Evolutionary conservation across 2,113 vertebrate genomes (phyloP).

Genomic region (Psephotus haematonotus): DNA sequence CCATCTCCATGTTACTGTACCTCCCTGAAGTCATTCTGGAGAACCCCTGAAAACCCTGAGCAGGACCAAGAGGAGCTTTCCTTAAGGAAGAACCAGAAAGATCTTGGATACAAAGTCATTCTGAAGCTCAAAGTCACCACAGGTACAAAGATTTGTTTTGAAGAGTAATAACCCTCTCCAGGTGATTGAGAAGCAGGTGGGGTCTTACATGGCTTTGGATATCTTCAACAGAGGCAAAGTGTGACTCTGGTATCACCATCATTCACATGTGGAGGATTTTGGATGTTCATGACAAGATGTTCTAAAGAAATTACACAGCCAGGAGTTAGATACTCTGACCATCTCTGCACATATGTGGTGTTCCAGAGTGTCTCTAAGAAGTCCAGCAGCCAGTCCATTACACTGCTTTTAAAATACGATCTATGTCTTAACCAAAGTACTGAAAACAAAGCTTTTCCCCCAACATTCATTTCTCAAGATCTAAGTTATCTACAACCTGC

Average conservation of each 20-base stretch:
- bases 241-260: accelerated
- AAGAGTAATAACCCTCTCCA: neutral
- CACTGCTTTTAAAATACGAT: neutral
- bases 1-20: accelerated
- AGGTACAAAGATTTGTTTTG: neutral
- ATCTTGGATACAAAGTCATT: neutral
- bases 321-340: neutral
- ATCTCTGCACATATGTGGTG: neutral
- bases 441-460: neutral
- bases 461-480: neutral
- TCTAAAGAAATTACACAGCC: neutral
- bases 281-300: neutral
- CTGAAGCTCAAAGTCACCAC: neutral
- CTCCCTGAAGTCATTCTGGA: neutral
- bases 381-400: neutral
- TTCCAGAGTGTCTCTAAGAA: neutral
- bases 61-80: neutral
- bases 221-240: neutral
- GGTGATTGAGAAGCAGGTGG: neutral
- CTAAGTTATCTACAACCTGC: neutral
- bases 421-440: neutral
- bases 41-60: neutral
- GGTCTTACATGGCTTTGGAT: neutral
- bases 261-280: neutral
- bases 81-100: neutral